phyloP scores from a whole-genome alignment of 2,888 invertebrate genomes.

The Lasius fuliginosus region DNA sequence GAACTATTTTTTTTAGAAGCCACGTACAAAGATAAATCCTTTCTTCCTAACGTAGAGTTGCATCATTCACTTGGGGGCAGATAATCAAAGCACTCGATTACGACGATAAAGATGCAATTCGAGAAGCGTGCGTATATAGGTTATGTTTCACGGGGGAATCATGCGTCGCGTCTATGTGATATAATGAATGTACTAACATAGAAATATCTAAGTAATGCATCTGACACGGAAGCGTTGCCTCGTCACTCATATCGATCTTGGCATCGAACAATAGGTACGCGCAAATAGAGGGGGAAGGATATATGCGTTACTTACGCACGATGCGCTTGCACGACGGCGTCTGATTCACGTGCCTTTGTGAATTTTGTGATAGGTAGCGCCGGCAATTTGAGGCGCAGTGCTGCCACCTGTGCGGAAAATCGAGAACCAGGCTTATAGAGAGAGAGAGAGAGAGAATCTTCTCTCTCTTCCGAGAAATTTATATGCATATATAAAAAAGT shows the following conservation, averaged over 20 bases:
- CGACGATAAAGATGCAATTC: background rate
- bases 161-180: constrained; percentile 43
- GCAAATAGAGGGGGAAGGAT: no score
- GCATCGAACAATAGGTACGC: background rate
- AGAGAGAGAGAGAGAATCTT: background rate
- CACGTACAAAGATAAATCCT: background rate
- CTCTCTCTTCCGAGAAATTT: background rate
- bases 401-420: background rate
- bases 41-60: background rate
- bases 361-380: background rate
- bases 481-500: background rate
- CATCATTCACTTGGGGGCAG: background rate
- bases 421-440: background rate
- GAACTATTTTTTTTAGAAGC: background rate
- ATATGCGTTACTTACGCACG: constrained; percentile 19
- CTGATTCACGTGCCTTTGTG: background rate
- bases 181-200: constrained; percentile 82
- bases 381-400: background rate
- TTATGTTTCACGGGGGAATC: constrained; percentile 54
- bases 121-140: background rate
- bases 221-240: constrained; percentile 70
- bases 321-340: constrained; percentile 10
- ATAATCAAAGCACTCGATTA: constrained; percentile 7
- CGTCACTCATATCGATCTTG: constrained; percentile 68
- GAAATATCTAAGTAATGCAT: constrained; percentile 85